Conservation (phyloP, 2,888 invertebrate species). For the Chouioia cunea region DNA sequence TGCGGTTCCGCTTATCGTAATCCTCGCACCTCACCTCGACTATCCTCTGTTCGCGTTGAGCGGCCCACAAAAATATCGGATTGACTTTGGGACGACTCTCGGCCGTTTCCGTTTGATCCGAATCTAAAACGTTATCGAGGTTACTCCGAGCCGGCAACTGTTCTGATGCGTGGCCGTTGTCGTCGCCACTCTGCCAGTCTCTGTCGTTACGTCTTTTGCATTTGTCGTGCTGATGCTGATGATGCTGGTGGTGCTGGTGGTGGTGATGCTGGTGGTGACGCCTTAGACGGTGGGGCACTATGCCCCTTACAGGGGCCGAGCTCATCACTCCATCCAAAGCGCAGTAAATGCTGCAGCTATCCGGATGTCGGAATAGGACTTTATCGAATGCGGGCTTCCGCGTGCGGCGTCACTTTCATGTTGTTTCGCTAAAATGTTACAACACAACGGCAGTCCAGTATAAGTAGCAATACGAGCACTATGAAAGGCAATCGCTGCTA, state of each 20-base stretch:
- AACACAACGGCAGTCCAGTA: too few relatives aligned
- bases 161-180: conserved; percentile 36
- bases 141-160: conserved; percentile 51
- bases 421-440: too few relatives aligned
- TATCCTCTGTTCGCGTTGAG: conserved; percentile 83
- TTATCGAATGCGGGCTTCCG: too few relatives aligned
- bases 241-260: conserved; percentile 54
- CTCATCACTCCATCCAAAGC: conserved; percentile 68
- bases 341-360: conserved; percentile 45
- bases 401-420: too few relatives aligned
- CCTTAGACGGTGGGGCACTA: conserved; percentile 65
- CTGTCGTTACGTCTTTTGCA: too few relatives aligned
- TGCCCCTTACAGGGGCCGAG: conserved; percentile 67
- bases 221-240: conserved; percentile 35
- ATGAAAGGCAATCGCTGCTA: too few relatives aligned
- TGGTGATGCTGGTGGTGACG: conserved; percentile 61
- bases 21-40: conserved; percentile 89
- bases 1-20: conserved; percentile 87
- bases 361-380: too few relatives aligned
- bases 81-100: conserved; percentile 77
- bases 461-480: too few relatives aligned
- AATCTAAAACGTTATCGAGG: conserved; percentile 45
- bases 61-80: conserved; percentile 88
- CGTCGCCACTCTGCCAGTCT: too few relatives aligned
- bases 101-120: conserved; percentile 63